Conservation (phyloP, 2,888 invertebrate species). For the Trissolcus japonicus region DNA sequence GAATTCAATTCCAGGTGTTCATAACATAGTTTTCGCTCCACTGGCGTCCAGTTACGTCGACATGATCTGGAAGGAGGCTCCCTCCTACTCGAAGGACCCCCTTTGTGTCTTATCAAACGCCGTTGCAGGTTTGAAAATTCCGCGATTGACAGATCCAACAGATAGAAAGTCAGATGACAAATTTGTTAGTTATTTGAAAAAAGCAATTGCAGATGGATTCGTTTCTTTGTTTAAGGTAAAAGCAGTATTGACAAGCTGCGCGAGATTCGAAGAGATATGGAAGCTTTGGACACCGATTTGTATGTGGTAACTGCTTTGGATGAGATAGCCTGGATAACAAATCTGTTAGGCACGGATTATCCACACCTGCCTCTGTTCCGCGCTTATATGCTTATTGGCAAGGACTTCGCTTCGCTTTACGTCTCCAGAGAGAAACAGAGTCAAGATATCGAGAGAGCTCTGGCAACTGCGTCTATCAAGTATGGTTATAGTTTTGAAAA, state of each 20-base stretch:
- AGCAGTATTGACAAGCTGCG: slow-evolving; percentile 60
- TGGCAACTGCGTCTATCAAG: slow-evolving; percentile 29
- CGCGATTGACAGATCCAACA: no score
- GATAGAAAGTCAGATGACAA: no score
- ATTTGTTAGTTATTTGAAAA: no score
- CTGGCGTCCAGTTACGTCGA: slow-evolving; percentile 71
- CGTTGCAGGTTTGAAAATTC: slow-evolving; percentile 63
- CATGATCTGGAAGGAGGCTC: slow-evolving; percentile 72
- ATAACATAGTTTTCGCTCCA: slow-evolving; percentile 60
- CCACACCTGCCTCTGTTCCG: slow-evolving; percentile 74
- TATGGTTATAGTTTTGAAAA: no score
- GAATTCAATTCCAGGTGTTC: slow-evolving; percentile 47
- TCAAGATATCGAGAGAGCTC: slow-evolving; percentile 42
- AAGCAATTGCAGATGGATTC: neutral
- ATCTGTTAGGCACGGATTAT: slow-evolving; percentile 77
- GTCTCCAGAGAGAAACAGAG: slow-evolving; percentile 75
- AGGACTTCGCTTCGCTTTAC: slow-evolving; percentile 57
- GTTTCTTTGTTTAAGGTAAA: slow-evolving; percentile 54
- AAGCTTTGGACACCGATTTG: slow-evolving; percentile 62
- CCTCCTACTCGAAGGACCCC: slow-evolving; percentile 70
- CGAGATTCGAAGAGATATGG: slow-evolving; percentile 58
- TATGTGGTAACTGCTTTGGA: slow-evolving; percentile 76
- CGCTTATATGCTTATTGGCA: slow-evolving; percentile 65
- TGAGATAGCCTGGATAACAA: slow-evolving; percentile 77
- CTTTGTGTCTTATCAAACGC: slow-evolving; percentile 70